Base-by-base conservation (phyloP, 1,140 invertebrate species). In the Lucilia cuprina region DNA sequence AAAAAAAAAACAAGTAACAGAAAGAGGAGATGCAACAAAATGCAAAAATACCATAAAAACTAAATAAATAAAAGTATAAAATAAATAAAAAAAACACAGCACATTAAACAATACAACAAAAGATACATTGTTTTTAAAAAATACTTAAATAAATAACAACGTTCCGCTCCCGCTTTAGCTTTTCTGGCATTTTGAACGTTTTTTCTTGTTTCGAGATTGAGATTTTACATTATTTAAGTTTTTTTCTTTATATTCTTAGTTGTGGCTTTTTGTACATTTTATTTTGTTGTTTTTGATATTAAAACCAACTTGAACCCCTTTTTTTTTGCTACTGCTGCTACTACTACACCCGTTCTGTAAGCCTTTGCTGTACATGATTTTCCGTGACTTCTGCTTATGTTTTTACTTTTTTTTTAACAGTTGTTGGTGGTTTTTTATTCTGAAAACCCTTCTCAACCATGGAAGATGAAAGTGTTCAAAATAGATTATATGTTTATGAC, bases 221-320 rank as follows among this genome's bases (percentile, higher is more conserved):
- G 50, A 55, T 70, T 70, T 70, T 70, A 70, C 19, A 21, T 19
- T 70, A 21, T 70, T 21, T 21, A 10, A 9, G n/a, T 21, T 70
- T 21, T n/a, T n/a, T n/a, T n/a, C n/a, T n/a, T n/a, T n/a, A 9
- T 70, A 2, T 70, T 21, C 5, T 70, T 21, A 0, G n/a, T 70
- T 19, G 14, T 21, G 1, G 14, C 14, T 70, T 70, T 70, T 21
- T 21, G n/a, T 14, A 14, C n/a, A 21, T 70, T 21, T 70, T 10
- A 17, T 70, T 70, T 70, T 70, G 65, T 55, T 55, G 65, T 5
- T 70, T 70, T 70, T 70, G 65, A 70, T 70, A 70, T 70, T 70
- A 70, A 60, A 70, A 70, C n/a, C 65, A 70, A 70, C 65, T 70
- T 70, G 65, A 70, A 70, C 65, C 65, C 65, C n/a, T 70, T 70